A percentile compares a stretch with the other conserved stretches of the same genome.
phyloP scores from a whole-genome alignment of 2,113 vertebrate genomes.

The Trinectes maculatus region DNA sequence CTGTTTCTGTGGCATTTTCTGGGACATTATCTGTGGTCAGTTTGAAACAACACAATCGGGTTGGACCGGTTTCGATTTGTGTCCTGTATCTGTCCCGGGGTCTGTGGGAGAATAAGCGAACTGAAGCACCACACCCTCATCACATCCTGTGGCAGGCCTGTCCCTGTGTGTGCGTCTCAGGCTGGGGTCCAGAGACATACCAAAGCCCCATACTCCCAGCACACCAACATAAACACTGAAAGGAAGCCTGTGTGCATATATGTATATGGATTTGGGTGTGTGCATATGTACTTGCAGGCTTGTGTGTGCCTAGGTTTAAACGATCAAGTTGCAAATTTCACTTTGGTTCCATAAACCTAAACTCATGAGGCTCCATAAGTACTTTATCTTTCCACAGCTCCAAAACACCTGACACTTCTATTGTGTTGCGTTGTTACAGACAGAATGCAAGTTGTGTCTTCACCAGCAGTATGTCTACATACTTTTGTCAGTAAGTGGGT shows the following conservation, averaged over 20 bases:
- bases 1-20: background rate
- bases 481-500: constrained; percentile 51
- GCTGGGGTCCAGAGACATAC: constrained; percentile 32
- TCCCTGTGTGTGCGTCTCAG: constrained; percentile 59
- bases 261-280: background rate
- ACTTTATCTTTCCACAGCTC: background rate
- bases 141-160: constrained; percentile 74
- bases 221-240: constrained; percentile 53
- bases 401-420: constrained; percentile 28
- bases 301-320: too few relatives aligned
- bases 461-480: constrained; percentile 15
- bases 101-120: constrained; percentile 63
- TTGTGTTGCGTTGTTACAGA: constrained; percentile 28
- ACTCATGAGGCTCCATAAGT: background rate
- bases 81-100: constrained; percentile 38
- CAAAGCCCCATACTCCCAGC: constrained; percentile 37
- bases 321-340: too few relatives aligned
- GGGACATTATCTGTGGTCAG: background rate
- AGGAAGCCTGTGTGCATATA: constrained; percentile 32
- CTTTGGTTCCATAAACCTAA: background rate
- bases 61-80: background rate
- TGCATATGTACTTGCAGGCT: background rate
- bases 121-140: constrained; percentile 67
- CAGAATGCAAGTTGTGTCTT: constrained; percentile 34
- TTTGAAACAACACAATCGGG: background rate